Conservation (phyloP, 2,888 invertebrate species). For the Lomographa bimaculata region DNA sequence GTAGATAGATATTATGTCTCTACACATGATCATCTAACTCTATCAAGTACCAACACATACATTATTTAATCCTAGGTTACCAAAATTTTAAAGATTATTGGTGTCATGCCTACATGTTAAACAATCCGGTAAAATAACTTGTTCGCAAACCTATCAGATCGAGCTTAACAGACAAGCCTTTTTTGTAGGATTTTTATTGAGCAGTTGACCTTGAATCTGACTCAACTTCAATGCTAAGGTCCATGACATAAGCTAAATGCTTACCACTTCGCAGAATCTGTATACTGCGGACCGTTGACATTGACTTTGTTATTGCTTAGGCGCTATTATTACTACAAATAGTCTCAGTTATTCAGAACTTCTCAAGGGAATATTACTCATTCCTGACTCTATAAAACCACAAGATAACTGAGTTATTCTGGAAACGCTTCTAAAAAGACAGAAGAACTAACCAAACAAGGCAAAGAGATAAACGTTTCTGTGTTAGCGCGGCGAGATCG, state of each 20-base stretch:
- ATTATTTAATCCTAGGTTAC: no score
- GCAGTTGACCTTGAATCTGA: conserved; percentile 56
- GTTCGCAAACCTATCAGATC: no score
- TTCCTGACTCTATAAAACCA: conserved; percentile 3
- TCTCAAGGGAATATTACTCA: conserved; percentile 13
- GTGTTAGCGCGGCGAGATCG: conserved; percentile 20
- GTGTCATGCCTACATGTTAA: no score
- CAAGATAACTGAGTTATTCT: conserved; percentile 11
- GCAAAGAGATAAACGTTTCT: conserved; percentile 23
- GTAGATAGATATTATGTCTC: no score
- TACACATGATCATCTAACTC: no score
- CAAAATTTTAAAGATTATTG: no score
- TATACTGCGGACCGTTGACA: conserved; percentile 44
- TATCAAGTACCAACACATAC: no score
- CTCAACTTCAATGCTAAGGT: conserved; percentile 49
- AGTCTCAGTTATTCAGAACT: conserved; percentile 1
- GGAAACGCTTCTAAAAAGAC: conserved; percentile 8
- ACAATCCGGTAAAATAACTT: no score
- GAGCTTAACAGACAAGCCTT: conserved; percentile 19
- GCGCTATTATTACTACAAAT: neutral
- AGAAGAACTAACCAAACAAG: conserved; percentile 21
- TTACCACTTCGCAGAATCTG: conserved; percentile 38
- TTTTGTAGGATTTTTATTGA: conserved; percentile 9
- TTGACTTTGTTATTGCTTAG: conserved; percentile 43
- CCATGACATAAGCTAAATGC: conserved; percentile 47